These are phyloP conservation scores for Drosophila subpulchrella DNA, from an alignment of 1,140 invertebrate genomes.

Conservation along the genomic window DNA sequence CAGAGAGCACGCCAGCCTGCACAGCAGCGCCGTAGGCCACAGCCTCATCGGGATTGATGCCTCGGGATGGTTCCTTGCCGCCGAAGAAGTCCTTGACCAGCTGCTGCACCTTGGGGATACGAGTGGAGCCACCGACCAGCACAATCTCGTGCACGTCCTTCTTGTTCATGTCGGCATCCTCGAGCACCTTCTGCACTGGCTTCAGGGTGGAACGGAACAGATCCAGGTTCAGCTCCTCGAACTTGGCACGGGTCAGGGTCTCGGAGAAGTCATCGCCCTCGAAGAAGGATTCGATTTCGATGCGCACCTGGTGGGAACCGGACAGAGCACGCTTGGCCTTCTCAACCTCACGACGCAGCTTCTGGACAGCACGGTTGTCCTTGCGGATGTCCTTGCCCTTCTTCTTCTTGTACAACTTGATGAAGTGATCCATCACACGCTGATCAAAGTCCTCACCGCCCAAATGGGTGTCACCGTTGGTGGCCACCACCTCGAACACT, in stretches of 20 bases:
- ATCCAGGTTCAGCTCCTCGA: conserved; percentile 99
- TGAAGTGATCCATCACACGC: conserved; percentile 99
- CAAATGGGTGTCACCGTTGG: conserved; percentile 99
- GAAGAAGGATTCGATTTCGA: conserved; percentile 99
- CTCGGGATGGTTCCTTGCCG: conserved; percentile 98
- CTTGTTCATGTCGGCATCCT: conserved; percentile 99
- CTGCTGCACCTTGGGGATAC: conserved; percentile 99
- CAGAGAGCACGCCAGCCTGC: conserved; percentile 96
- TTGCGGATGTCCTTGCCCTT: conserved; percentile 98
- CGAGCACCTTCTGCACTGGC: conserved; percentile 98
- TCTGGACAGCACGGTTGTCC: conserved; percentile 97
- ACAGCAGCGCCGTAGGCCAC: conserved; percentile 99
- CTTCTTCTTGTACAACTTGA: conserved; percentile 99
- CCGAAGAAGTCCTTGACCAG: conserved; percentile 99
- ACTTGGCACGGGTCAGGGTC: conserved; percentile 98
- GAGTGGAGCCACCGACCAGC: conserved; percentile 98
- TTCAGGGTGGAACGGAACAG: conserved; percentile 99
- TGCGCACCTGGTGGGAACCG: conserved; percentile 97
- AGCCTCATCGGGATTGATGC: conserved; percentile 99
- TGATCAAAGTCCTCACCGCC: conserved; percentile 99
- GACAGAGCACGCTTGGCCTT: conserved; percentile 98
- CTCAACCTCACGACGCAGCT: conserved; percentile 98
- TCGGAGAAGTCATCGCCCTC: conserved; percentile 99
- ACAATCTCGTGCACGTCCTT: conserved; percentile 99
- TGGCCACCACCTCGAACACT: conserved; percentile 95